These are phyloP conservation scores for Mola mola DNA, from an alignment of 2,113 vertebrate species.

Conservation along the genomic window DNA sequence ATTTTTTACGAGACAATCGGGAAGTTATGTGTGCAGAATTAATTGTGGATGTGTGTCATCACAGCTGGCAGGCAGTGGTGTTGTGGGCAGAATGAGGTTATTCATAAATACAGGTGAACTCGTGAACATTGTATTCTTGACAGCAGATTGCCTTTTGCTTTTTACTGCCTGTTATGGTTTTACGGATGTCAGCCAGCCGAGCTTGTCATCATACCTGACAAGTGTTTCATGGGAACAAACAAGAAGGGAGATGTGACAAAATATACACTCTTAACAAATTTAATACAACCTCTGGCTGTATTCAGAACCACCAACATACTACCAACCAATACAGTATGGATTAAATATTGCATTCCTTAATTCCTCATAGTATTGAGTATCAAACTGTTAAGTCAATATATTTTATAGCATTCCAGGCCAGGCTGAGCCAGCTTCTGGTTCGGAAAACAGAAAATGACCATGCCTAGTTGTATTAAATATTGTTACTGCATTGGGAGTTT, in stretches of 20 bases:
- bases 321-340: no score
- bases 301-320: no score
- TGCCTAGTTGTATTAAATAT: no score
- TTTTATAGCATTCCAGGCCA: no score
- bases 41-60: constrained; percentile 25
- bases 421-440: no score
- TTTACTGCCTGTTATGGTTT: constrained; percentile 30
- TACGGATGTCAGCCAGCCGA: constrained; percentile 54
- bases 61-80: constrained; percentile 36
- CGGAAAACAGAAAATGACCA: no score
- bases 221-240: constrained; percentile 24
- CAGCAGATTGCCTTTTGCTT: constrained; percentile 45
- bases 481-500: no score
- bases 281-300: no score
- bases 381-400: no score
- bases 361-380: no score
- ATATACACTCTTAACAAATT: no score
- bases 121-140: constrained; percentile 16
- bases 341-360: no score
- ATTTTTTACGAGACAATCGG: constrained; percentile 2
- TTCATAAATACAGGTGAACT: constrained; percentile 26
- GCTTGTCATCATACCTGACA: constrained; percentile 38
- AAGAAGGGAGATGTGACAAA: constrained; percentile 3
- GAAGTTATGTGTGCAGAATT: constrained; percentile 21
- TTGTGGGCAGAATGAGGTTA: constrained; percentile 19